Conservation (phyloP, 2,888 invertebrate species). For the Drosophila paracracens region DNA sequence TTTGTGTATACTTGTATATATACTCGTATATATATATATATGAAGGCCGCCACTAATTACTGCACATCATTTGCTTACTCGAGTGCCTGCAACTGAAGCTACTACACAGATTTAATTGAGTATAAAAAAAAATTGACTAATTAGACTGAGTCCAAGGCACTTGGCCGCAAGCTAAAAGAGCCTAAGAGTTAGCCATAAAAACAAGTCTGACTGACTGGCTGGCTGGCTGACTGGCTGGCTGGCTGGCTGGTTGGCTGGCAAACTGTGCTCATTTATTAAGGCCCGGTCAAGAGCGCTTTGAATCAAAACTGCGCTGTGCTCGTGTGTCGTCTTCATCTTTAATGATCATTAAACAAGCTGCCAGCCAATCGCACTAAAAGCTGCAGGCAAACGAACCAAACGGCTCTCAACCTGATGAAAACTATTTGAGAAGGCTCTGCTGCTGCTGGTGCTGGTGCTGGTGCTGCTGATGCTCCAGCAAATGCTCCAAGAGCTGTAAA, state of each 20-base stretch:
- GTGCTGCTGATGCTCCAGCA: constrained; percentile 16
- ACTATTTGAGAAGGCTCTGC: constrained; percentile 68
- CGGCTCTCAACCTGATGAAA: constrained; percentile 75
- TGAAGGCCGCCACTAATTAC: constrained; percentile 71
- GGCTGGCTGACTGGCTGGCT: constrained; percentile 7
- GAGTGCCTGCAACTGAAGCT: constrained; percentile 63
- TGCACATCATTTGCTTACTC: constrained; percentile 81
- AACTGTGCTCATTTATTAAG: constrained; percentile 78
- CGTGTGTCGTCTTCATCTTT: constrained; percentile 78
- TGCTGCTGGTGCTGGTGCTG: neutral
- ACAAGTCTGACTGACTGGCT: constrained; percentile 56
- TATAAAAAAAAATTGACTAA: constrained; percentile 78
- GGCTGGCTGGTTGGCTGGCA: constrained; percentile 20
- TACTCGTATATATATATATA: constrained; percentile 22
- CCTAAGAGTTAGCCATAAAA: constrained; percentile 61
- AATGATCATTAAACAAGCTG: constrained; percentile 79
- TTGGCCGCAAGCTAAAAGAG: constrained; percentile 70
- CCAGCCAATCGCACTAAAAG: constrained; percentile 80
- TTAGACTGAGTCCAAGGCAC: constrained; percentile 78
- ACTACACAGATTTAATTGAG: constrained; percentile 76
- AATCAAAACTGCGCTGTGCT: constrained; percentile 65
- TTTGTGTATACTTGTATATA: constrained; percentile 14
- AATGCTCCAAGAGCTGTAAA: constrained; percentile 63
- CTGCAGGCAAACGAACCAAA: constrained; percentile 60
- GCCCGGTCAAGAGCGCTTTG: constrained; percentile 81